Percentiles rank a stretch among this genome's conserved stretches.
phyloP scores from a whole-genome alignment of 2,888 invertebrate species.

The Xestobium rufovillosum region DNA sequence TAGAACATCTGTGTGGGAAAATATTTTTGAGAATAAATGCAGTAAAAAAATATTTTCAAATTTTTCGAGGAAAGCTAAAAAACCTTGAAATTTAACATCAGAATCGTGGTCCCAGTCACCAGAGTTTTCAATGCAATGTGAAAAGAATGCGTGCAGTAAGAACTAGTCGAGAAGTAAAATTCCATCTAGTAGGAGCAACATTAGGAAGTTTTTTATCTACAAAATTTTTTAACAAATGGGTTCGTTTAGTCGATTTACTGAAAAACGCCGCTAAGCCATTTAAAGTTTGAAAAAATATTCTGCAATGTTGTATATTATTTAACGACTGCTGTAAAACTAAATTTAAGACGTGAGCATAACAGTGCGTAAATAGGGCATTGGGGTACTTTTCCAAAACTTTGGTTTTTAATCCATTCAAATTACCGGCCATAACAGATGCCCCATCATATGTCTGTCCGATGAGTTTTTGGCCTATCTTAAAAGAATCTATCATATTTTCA shows the following conservation, averaged over 20 bases:
- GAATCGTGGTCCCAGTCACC: constrained; percentile 1
- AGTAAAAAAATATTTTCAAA: too few species aligned
- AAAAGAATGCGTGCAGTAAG: neutral
- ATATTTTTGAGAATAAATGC: too few species aligned
- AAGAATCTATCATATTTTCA: constrained; percentile 13
- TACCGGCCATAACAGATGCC: too few species aligned
- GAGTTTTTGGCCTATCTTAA: constrained; percentile 18
- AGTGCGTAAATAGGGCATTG: too few species aligned
- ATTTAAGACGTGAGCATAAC: too few species aligned
- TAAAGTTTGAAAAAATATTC: constrained; percentile 17
- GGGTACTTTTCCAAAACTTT: too few species aligned
- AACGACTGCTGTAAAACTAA: too few species aligned
- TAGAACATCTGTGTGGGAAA: too few species aligned
- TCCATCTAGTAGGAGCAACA: constrained; percentile 18
- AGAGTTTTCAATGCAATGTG: constrained; percentile 5
- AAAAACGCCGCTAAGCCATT: constrained; percentile 10
- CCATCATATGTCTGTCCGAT: constrained; percentile 26
- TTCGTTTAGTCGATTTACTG: constrained; percentile 13
- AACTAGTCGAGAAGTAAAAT: constrained; percentile 6
- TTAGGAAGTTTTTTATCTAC: constrained; percentile 10
- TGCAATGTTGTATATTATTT: too few species aligned
- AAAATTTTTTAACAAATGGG: too few species aligned
- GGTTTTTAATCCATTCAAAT: constrained; percentile 22
- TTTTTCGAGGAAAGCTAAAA: too few species aligned
- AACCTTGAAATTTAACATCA: too few species aligned